Conservation (phyloP, 2,113 vertebrate genomes). For the Poeciliopsis occidentalis region DNA sequence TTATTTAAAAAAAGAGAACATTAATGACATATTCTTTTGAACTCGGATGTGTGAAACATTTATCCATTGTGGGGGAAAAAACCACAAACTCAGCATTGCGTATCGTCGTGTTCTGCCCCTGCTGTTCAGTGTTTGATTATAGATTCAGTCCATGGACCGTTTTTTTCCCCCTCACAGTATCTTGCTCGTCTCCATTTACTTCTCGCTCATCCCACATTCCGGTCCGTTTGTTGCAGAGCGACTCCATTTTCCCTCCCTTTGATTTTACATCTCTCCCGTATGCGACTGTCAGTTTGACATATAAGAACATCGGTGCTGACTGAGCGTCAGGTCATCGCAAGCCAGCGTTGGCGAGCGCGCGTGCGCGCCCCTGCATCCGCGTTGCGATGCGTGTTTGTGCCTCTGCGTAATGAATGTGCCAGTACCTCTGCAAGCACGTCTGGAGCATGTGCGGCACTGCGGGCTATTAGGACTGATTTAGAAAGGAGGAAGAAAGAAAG, state of each 20-base stretch:
- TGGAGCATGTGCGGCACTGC: constrained; percentile 65
- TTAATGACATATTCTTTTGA: no score
- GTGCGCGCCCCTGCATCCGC: constrained; percentile 2
- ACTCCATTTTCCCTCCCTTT: background rate
- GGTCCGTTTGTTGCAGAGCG: background rate
- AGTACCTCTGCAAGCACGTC: constrained; percentile 52
- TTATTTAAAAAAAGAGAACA: no score
- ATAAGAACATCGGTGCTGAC: constrained; percentile 42
- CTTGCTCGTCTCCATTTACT: background rate
- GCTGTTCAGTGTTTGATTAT: background rate
- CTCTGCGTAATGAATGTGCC: constrained; percentile 30
- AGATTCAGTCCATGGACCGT: background rate
- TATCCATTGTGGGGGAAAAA: background rate
- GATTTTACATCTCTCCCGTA: constrained; percentile 5
- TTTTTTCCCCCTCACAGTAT: background rate
- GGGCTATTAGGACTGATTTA: constrained; percentile 61
- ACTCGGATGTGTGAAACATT: no score
- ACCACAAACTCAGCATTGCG: background rate
- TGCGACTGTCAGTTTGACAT: constrained; percentile 35
- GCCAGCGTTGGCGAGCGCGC: background rate
- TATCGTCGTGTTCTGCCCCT: background rate
- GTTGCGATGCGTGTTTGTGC: constrained; percentile 14
- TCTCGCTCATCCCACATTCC: constrained; percentile 34
- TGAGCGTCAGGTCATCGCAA: constrained; percentile 37
- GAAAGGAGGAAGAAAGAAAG: background rate